Conservation (phyloP, 23 tunicate species). For the Styela plicata region DNA sequence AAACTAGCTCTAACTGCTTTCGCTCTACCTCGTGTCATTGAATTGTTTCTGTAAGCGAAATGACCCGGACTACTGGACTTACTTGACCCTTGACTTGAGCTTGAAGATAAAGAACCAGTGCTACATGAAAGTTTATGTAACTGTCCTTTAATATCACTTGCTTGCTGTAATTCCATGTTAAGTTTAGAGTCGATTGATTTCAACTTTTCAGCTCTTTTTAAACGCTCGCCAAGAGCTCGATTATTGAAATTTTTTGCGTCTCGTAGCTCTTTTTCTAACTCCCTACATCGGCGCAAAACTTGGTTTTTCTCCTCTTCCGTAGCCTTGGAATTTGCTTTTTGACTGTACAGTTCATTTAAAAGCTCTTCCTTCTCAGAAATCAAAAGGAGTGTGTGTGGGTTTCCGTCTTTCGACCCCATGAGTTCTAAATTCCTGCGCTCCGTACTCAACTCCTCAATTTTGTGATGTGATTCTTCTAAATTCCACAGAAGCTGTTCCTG, state of each 20-base stretch:
- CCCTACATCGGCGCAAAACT: conserved; percentile 43
- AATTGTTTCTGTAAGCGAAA: conserved; percentile 71
- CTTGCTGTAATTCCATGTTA: conserved; percentile 49
- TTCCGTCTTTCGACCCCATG: conserved; percentile 63
- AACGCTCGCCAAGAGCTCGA: conserved; percentile 63
- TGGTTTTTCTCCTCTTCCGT: conserved; percentile 55
- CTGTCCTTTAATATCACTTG: conserved; percentile 44
- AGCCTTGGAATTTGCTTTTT: conserved; percentile 44
- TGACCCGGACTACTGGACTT: conserved; percentile 4
- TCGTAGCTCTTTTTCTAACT: conserved; percentile 49
- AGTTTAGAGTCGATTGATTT: conserved; percentile 59
- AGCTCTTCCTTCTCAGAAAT: conserved; percentile 74
- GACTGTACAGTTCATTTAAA: conserved; percentile 63
- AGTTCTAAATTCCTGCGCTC: conserved; percentile 54
- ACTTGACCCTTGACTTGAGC: conserved; percentile 39
- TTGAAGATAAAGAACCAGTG: conserved; percentile 73
- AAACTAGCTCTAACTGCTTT: conserved; percentile 69
- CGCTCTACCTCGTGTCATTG: conserved; percentile 80
- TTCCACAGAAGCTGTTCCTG: conserved; percentile 25
- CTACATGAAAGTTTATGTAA: conserved; percentile 71
- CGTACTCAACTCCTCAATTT: conserved; percentile 50
- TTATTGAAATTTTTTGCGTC: conserved; percentile 70
- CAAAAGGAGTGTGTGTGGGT: conserved; percentile 62
- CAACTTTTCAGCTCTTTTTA: conserved; percentile 72
- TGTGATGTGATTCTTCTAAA: conserved; percentile 18